A percentile compares a stretch with the other conserved stretches of the same genome.
phyloP scores from a whole-genome alignment of 2,888 invertebrate genomes.

The Dasypogon diadema region DNA sequence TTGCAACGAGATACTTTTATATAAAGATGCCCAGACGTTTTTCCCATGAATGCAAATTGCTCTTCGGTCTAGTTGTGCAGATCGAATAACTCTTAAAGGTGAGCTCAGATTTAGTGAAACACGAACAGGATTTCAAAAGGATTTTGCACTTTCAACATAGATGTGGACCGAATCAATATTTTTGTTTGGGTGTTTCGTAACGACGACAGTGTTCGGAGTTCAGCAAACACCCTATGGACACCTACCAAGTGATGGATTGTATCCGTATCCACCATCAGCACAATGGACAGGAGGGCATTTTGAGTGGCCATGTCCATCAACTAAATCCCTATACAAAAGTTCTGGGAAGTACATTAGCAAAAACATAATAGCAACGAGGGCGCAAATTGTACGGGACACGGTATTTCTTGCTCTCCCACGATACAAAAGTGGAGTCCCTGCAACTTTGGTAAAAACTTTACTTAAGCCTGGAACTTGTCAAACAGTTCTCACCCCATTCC shows the following conservation, averaged over 20 bases:
- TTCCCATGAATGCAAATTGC: conserved; percentile 1
- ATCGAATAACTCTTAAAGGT: not conserved
- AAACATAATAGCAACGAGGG: conserved; percentile 74
- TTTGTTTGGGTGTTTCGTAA: conserved; percentile 48
- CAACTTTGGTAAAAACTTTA: conserved; percentile 74
- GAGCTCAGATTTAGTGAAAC: not conserved
- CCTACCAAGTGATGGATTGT: conserved; percentile 61
- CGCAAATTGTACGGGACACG: conserved; percentile 72
- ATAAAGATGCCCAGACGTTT: conserved; percentile 1
- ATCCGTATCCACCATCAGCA: conserved; percentile 59
- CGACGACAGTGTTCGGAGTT: conserved; percentile 14
- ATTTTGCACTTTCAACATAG: conserved; percentile 1
- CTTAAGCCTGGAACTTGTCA: conserved; percentile 69
- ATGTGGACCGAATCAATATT: conserved; percentile 49
- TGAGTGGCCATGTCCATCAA: conserved; percentile 70
- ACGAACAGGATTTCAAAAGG: not conserved
- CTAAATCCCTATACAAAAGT: conserved; percentile 72
- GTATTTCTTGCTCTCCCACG: conserved; percentile 73
- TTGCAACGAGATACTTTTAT: not conserved
- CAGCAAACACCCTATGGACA: conserved; percentile 62
- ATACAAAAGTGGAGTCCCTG: conserved; percentile 75
- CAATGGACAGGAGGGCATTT: conserved; percentile 70
- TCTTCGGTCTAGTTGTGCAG: not conserved
- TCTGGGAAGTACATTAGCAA: conserved; percentile 72
- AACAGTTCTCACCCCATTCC: conserved; percentile 73